Evolutionary conservation across 1,140 invertebrate genomes (phyloP).

Genomic region (Carcinoscorpius rotundicauda): DNA sequence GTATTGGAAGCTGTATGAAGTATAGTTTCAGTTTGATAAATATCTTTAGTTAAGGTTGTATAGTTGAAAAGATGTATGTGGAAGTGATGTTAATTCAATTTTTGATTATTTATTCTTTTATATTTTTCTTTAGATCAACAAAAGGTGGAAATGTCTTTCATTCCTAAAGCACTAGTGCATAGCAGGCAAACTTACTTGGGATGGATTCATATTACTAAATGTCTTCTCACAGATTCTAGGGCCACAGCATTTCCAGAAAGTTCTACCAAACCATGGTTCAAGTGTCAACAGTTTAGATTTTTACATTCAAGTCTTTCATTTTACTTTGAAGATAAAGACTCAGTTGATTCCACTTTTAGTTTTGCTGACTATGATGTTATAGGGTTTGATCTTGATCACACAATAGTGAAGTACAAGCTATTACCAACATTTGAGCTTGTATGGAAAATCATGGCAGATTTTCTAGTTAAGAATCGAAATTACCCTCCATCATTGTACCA

Average conservation of each 20-base stretch:
- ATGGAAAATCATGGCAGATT: slow-evolving; percentile 48
- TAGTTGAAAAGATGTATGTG: too few relatives aligned
- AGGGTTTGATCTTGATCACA: slow-evolving; percentile 69
- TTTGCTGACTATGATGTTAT: slow-evolving; percentile 49
- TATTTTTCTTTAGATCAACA: too few relatives aligned
- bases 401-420: slow-evolving; percentile 52
- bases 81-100: too few relatives aligned
- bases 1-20: too few relatives aligned
- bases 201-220: too few relatives aligned
- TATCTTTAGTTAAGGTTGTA: too few relatives aligned
- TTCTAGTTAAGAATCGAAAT: slow-evolving; percentile 46
- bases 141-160: too few relatives aligned
- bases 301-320: not conserved
- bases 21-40: too few relatives aligned
- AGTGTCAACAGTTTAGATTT: slow-evolving; percentile 1
- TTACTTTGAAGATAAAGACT: slow-evolving; percentile 2
- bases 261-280: not conserved
- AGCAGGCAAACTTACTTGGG: too few relatives aligned
- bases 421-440: slow-evolving; percentile 46
- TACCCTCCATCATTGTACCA: slow-evolving; percentile 33
- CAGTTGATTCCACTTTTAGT: slow-evolving; percentile 9
- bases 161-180: too few relatives aligned
- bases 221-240: too few relatives aligned
- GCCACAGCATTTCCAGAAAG: slow-evolving; percentile 1
- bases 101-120: too few relatives aligned